Evolutionary conservation across 2,797 vertebrate genomes (phyloP).

Genomic region (Tragopan temminckii): DNA sequence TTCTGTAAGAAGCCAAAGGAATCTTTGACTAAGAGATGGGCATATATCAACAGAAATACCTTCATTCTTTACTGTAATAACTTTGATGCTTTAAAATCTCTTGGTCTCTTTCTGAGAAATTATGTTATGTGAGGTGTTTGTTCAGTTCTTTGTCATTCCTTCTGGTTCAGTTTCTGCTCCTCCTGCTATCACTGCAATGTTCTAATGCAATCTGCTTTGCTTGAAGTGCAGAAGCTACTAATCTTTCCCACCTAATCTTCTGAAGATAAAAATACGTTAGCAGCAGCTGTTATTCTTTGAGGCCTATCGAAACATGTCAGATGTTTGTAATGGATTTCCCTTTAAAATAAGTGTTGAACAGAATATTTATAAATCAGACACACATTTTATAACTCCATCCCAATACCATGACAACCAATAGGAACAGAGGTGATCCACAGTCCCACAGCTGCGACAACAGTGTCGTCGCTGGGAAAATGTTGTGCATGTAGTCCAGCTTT

Average conservation of each 20-base stretch:
- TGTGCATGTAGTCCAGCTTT: not conserved
- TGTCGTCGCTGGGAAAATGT: not conserved
- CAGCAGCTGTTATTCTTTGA: not conserved
- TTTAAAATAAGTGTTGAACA: conserved; percentile 31
- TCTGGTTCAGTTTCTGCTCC: not conserved
- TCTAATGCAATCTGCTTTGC: conserved; percentile 15
- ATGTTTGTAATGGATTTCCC: not conserved
- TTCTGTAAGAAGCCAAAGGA: not conserved
- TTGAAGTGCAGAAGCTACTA: not conserved
- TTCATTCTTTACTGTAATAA: conserved; percentile 30
- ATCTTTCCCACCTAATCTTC: not conserved
- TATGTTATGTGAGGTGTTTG: not conserved
- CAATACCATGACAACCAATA: not conserved
- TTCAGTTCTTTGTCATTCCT: conserved; percentile 40
- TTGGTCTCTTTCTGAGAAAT: conserved; percentile 16
- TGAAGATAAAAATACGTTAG: conserved; percentile 17
- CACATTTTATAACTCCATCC: not conserved
- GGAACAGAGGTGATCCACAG: not conserved
- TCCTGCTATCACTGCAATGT: not conserved
- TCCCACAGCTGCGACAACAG: not conserved
- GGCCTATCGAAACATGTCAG: not conserved
- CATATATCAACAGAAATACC: not conserved
- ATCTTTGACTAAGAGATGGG: not conserved
- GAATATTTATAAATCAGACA: not conserved
- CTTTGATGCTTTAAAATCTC: conserved; percentile 48